A percentile compares a stretch with the other conserved stretches of the same genome.
phyloP scores from a whole-genome alignment of 2,888 invertebrate species.

The Andricus curvator region DNA sequence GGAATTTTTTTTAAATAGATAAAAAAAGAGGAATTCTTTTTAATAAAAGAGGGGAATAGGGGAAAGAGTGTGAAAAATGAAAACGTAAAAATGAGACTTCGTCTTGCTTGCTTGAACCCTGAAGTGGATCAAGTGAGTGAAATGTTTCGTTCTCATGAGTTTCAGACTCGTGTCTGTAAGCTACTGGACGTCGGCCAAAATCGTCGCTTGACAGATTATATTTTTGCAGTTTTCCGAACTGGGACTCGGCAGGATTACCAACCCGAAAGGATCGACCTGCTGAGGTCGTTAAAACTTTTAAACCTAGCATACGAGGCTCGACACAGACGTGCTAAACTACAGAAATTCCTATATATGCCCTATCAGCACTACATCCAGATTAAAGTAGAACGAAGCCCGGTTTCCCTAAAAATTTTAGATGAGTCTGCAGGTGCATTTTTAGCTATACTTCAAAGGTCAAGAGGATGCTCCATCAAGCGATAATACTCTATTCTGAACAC shows the following conservation, averaged over 20 bases:
- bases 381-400: not conserved
- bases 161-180: slow-evolving; percentile 45
- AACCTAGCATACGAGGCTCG: slow-evolving; percentile 8
- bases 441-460: not conserved
- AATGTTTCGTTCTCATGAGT: slow-evolving; percentile 43
- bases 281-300: slow-evolving; percentile 39
- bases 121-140: slow-evolving; percentile 47
- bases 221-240: slow-evolving; percentile 58
- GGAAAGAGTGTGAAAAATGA: no score
- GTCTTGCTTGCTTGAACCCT: slow-evolving; percentile 46
- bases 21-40: no score
- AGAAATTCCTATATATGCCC: not conserved
- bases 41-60: no score
- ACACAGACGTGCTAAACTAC: slow-evolving; percentile 4
- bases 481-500: not conserved
- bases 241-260: slow-evolving; percentile 56
- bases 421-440: slow-evolving; percentile 7
- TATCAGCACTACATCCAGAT: not conserved
- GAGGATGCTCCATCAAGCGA: not conserved
- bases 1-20: no score
- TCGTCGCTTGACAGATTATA: slow-evolving; percentile 59
- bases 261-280: slow-evolving; percentile 42
- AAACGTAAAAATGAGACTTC: slow-evolving; percentile 29
- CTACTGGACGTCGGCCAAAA: slow-evolving; percentile 48
- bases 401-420: not conserved